Base-by-base conservation (phyloP, 2,113 vertebrate genomes). In the Campylomormyrus tamandua region DNA sequence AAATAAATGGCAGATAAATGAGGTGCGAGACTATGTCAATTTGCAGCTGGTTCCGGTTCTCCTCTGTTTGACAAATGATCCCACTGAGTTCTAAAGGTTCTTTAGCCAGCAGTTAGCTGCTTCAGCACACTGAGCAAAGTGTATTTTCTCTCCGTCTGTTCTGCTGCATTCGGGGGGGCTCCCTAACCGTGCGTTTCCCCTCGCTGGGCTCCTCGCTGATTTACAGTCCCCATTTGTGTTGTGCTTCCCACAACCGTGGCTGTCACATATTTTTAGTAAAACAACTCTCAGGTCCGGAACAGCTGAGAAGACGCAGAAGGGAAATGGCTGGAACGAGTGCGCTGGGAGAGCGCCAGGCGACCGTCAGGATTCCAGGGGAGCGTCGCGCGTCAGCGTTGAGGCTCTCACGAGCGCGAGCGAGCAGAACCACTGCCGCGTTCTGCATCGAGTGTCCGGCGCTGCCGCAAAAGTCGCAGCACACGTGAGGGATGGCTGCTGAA, bases 161-260 rank as follows among this genome's bases (percentile, higher is more conserved):
- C 93, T 94, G 89, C 89, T 91, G 92, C 92, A 93, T 93, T 93
- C 92, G 88, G 93, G 90, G 90, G 90, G 90, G 19, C 50, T 27
- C 39, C 24, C 9, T 46, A 91, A 91, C 92, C 90, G 90, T 58
- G 85, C 74, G 49, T 24, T 48, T 87, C 89, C 93, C 91, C 91
- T 92, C 93, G 94, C 93, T 92, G 93, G 92, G 93, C 95, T 96
- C 94, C 94, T 93, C 93, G 92, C 89, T 94, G 95, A 95, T 96
- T 95, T 94, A 94, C 89, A 93, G 94, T 94, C 93, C 94, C 93
- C 94, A 93, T 93, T 95, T 94, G 94, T 42, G 89, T 92, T 89
- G 91, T 92, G 93, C 94, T 87, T 92, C 92, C 2, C 31, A 94
- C 39, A n/a, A n/a, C 39, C 1, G 19, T 3, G 45, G 45, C 42